Conservation (phyloP, 2,113 vertebrate species). For the Rattus norvegicus region DNA sequence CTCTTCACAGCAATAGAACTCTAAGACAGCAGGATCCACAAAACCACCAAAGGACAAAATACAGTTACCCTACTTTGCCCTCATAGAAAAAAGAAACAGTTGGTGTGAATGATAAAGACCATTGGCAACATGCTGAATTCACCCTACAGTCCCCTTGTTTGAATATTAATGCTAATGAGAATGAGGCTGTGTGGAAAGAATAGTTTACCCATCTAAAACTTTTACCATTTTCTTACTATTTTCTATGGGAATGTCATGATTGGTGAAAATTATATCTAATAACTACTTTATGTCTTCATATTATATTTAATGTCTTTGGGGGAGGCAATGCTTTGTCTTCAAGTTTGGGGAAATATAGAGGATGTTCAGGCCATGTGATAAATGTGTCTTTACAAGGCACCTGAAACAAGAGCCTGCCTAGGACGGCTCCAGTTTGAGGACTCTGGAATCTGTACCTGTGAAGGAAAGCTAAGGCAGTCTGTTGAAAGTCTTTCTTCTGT, state of each 20-base stretch:
- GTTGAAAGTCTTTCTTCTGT: neutral
- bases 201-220: neutral
- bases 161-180: neutral
- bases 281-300: neutral
- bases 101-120: rapidly evolving
- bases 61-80: neutral
- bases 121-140: rapidly evolving
- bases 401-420: neutral
- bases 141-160: neutral
- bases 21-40: neutral
- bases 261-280: neutral
- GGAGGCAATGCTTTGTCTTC: neutral
- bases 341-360: neutral
- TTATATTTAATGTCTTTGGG: neutral
- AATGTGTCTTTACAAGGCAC: neutral
- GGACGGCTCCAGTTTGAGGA: neutral
- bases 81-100: neutral
- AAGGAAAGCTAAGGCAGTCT: neutral
- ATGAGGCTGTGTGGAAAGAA: neutral
- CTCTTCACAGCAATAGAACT: neutral
- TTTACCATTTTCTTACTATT: neutral
- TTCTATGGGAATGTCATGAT: neutral
- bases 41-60: neutral
- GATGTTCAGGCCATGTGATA: neutral
- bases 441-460: neutral